These are phyloP conservation scores for Drosophila mojavensis DNA, from an alignment of 1,140 invertebrate genomes.

Conservation along the genomic window DNA sequence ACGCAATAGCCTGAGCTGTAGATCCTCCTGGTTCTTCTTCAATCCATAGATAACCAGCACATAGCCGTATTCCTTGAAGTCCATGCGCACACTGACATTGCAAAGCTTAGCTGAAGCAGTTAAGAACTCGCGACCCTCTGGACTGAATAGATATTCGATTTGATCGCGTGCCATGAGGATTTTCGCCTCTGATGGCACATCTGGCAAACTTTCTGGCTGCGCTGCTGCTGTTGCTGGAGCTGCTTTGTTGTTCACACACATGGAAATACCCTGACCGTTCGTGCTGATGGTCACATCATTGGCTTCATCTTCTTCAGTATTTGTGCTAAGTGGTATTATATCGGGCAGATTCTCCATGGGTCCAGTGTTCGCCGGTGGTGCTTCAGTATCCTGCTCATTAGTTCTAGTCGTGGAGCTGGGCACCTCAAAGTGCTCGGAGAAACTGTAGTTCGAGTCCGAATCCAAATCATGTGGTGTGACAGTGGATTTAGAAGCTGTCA, in stretches of 20 bases:
- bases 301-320: neutral
- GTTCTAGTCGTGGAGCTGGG: conserved; percentile 54
- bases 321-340: conserved; percentile 60
- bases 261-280: conserved; percentile 60
- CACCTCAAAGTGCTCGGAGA: conserved; percentile 79
- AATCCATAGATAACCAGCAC: conserved; percentile 85
- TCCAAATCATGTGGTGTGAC: conserved; percentile 55
- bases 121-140: conserved; percentile 84
- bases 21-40: conserved; percentile 84
- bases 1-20: conserved; percentile 83
- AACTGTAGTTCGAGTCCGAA: conserved; percentile 83
- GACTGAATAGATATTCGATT: conserved; percentile 83
- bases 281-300: conserved; percentile 10
- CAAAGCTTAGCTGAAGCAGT: conserved; percentile 75
- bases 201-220: conserved; percentile 10
- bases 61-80: conserved; percentile 81
- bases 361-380: neutral
- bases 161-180: conserved; percentile 84
- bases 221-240: neutral
- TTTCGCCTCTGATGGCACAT: conserved; percentile 76
- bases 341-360: conserved; percentile 62
- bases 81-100: conserved; percentile 82
- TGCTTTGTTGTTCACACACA: conserved; percentile 55
- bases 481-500: neutral
- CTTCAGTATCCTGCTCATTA: conserved; percentile 1